Percentiles rank a stretch among this genome's conserved stretches.
Evolutionary conservation across 2,797 vertebrate genomes (phyloP).

Genomic region (Bradypodion ventrale): DNA sequence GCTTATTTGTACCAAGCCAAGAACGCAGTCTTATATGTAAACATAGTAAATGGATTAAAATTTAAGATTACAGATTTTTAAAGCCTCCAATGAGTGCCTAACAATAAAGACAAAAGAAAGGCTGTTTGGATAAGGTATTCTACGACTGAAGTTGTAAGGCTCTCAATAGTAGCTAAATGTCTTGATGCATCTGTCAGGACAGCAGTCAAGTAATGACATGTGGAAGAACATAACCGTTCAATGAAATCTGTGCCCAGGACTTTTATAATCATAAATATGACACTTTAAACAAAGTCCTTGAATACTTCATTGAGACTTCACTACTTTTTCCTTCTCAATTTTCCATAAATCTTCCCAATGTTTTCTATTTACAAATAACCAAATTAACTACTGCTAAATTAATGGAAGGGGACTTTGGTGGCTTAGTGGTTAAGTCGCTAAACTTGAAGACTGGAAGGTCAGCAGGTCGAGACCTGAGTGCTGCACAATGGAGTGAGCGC

Average conservation of each 20-base stretch:
- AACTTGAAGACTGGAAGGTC: no score
- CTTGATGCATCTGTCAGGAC: neutral
- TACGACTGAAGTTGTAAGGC: neutral
- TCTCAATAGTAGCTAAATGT: neutral
- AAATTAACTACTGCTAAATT: neutral
- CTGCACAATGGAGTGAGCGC: no score
- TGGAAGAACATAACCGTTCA: neutral
- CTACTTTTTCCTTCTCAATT: neutral
- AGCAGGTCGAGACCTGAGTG: no score
- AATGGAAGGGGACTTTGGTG: no score
- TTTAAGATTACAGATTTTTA: neutral
- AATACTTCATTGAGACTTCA: neutral
- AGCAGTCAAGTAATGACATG: neutral
- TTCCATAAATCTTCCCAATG: neutral
- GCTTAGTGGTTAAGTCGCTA: no score
- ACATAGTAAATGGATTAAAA: neutral
- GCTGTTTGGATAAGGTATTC: neutral
- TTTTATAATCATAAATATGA: neutral
- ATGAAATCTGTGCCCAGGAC: no score
- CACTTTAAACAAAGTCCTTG: neutral
- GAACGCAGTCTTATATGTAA: neutral
- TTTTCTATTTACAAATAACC: slow-evolving; percentile 32
- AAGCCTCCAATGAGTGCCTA: neutral
- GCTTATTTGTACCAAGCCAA: neutral
- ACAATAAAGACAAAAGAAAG: neutral